phyloP scores from a whole-genome alignment of 2,888 invertebrate species.

The Apeira syringaria region DNA sequence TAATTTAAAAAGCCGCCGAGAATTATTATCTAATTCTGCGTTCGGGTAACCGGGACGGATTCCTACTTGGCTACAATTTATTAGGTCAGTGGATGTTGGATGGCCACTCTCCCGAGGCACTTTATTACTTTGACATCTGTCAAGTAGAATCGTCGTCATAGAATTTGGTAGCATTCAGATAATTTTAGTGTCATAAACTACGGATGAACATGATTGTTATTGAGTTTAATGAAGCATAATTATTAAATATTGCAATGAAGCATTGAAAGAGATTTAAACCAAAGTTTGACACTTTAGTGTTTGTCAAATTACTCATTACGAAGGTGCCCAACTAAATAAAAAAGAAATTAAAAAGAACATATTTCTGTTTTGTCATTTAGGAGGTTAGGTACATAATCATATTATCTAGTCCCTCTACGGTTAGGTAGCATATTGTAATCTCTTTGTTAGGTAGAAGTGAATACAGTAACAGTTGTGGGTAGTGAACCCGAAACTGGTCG shows the following conservation, averaged over 20 bases:
- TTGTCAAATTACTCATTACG: too few relatives aligned
- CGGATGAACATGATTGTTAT: too few relatives aligned
- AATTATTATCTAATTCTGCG: constrained; percentile 50
- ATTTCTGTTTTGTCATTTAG: too few relatives aligned
- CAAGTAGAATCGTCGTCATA: constrained; percentile 15
- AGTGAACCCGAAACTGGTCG: constrained; percentile 1
- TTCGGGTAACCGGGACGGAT: constrained; percentile 1
- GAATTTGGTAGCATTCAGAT: constrained; percentile 2
- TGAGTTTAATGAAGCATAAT: not conserved
- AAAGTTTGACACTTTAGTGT: too few relatives aligned
- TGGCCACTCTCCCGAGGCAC: constrained; percentile 32
- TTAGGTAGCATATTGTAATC: too few relatives aligned
- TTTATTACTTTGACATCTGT: constrained; percentile 36
- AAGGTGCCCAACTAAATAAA: too few relatives aligned
- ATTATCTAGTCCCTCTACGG: too few relatives aligned
- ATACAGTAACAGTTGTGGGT: constrained; percentile 1
- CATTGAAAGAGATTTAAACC: too few relatives aligned
- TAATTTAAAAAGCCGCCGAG: constrained; percentile 50
- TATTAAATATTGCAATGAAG: too few relatives aligned
- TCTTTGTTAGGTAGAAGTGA: constrained; percentile 7
- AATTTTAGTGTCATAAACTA: constrained; percentile 1
- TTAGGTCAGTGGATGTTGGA: constrained; percentile 18
- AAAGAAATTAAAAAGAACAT: too few relatives aligned
- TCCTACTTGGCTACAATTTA: constrained; percentile 1
- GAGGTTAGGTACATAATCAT: too few relatives aligned